These are phyloP conservation scores for Chrysochloris asiatica DNA, from an alignment of 2,113 vertebrate genomes.

Conservation along the genomic window DNA sequence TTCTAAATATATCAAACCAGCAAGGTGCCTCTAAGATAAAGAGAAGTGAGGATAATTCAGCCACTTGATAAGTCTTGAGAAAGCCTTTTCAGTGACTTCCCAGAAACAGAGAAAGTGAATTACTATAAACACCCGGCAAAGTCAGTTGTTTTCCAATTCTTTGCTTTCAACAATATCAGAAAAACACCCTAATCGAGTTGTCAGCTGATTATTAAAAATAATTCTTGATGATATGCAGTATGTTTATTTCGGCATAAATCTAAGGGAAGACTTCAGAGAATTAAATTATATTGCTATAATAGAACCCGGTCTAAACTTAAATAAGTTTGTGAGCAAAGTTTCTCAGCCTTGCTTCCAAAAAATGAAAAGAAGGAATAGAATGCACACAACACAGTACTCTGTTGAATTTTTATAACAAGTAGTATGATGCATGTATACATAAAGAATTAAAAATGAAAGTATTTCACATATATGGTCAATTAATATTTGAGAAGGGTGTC, in stretches of 20 bases:
- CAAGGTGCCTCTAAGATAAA: neutral
- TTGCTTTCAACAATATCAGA: conserved; percentile 39
- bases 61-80: neutral
- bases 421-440: neutral
- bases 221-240: conserved; percentile 64
- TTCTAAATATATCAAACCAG: neutral
- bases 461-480: neutral
- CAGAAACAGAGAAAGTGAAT: neutral
- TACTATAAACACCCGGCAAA: neutral
- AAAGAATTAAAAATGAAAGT: conserved; percentile 30
- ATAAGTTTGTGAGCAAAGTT: conserved; percentile 52
- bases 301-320: conserved; percentile 58
- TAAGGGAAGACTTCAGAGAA: conserved; percentile 75
- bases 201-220: conserved; percentile 78
- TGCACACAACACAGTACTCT: too few species aligned
- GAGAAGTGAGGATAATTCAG: neutral
- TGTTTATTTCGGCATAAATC: conserved; percentile 73
- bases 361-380: neutral
- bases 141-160: conserved; percentile 43
- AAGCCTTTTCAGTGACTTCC: conserved; percentile 20
- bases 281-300: conserved; percentile 75
- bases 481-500: neutral
- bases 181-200: conserved; percentile 44
- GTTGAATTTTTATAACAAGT: neutral
- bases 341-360: conserved; percentile 55